A percentile compares a stretch with the other conserved stretches of the same genome.
These are phyloP conservation scores for Porites evermanni DNA, from an alignment of 92 coral and sea anemone species.

Conservation along the genomic window DNA sequence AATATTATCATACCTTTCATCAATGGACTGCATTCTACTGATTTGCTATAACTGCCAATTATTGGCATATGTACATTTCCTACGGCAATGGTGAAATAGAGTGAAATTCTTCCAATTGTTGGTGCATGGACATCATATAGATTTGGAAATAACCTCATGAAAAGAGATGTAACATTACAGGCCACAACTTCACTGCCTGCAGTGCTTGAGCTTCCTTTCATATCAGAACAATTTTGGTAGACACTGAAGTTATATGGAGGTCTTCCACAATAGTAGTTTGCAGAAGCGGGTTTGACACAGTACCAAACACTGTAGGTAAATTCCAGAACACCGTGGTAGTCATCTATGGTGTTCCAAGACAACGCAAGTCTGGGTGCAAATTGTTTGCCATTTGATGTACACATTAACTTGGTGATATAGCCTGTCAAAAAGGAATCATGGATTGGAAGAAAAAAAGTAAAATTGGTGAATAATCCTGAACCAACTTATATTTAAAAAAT, in stretches of 20 bases:
- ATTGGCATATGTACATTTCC: slow-evolving; percentile 6
- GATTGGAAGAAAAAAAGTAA: not conserved
- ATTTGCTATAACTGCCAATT: slow-evolving; percentile 1
- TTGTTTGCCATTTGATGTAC: not conserved
- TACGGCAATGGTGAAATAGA: slow-evolving; percentile 15
- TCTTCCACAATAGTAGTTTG: not conserved
- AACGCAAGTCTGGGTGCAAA: not conserved
- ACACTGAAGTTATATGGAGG: slow-evolving; percentile 21
- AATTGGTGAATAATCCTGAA: too few species aligned
- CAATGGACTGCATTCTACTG: too few species aligned
- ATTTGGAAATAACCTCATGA: slow-evolving; percentile 17
- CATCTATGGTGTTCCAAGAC: slow-evolving; percentile 16
- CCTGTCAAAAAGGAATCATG: not conserved
- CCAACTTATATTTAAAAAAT: too few species aligned
- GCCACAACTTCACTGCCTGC: not conserved
- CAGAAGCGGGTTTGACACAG: not conserved
- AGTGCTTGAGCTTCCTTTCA: not conserved
- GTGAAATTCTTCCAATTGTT: not conserved
- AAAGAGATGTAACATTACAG: slow-evolving; percentile 31
- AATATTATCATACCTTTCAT: too few species aligned
- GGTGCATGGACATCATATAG: not conserved
- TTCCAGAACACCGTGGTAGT: not conserved
- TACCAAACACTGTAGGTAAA: slow-evolving; percentile 39
- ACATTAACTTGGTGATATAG: slow-evolving; percentile 1
- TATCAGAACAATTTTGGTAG: slow-evolving; percentile 13